These are phyloP conservation scores for Crocidura indochinensis DNA, from an alignment of 2,797 vertebrate species.

Conservation along the genomic window DNA sequence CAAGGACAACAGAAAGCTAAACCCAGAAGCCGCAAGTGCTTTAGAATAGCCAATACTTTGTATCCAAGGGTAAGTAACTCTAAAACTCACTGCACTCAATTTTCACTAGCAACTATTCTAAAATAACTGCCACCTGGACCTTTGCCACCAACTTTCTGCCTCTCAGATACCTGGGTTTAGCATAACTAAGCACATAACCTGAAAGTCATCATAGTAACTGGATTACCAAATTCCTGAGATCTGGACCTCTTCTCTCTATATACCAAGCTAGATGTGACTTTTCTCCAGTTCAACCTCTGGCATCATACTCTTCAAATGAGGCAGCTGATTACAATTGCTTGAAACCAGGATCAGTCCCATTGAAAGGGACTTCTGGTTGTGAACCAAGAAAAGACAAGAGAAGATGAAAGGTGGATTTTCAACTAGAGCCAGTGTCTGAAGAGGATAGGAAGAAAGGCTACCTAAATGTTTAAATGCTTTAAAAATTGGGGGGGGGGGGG, in stretches of 20 bases:
- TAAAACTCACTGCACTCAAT: background rate
- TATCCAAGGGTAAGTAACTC: background rate
- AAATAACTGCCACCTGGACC: background rate
- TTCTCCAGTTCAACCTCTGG: background rate
- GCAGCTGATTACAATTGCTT: background rate
- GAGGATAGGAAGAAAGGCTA: constrained; percentile 18
- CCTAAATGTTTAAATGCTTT: background rate
- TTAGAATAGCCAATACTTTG: background rate
- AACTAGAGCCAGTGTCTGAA: background rate
- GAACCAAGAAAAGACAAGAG: background rate
- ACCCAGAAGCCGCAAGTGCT: background rate
- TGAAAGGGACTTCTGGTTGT: background rate
- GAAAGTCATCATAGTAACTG: background rate
- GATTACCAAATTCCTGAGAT: background rate
- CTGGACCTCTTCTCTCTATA: background rate
- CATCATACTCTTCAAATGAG: background rate
- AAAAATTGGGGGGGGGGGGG: background rate
- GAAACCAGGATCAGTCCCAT: background rate
- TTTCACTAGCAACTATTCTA: background rate
- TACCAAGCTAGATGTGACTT: background rate
- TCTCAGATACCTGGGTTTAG: background rate
- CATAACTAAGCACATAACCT: background rate
- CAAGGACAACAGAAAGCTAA: constrained; percentile 33
- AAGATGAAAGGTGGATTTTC: background rate
- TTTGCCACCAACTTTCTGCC: background rate